Evolutionary conservation across 2,797 vertebrate species (phyloP).

Genomic region (Lithobates sylvaticus): DNA sequence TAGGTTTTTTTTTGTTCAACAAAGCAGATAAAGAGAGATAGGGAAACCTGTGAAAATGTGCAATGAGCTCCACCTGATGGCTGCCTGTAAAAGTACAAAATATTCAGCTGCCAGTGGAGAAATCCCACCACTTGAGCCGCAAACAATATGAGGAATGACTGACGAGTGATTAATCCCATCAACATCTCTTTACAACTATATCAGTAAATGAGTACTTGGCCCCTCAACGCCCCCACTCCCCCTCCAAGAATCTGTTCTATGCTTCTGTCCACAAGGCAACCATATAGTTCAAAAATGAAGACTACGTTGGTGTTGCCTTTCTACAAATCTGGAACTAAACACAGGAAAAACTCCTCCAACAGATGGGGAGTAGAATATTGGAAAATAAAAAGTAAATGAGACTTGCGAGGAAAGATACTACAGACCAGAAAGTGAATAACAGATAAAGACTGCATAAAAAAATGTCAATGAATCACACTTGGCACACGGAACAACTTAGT

Average conservation of each 20-base stretch:
- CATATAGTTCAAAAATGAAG: neutral
- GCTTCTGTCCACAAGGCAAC: neutral
- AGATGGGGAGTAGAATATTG: neutral
- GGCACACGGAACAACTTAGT: neutral
- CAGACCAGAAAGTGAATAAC: neutral
- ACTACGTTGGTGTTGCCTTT: neutral
- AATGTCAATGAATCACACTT: constrained; percentile 7
- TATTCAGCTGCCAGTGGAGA: neutral
- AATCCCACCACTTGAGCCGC: neutral
- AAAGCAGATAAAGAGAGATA: too few relatives aligned
- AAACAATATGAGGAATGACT: neutral
- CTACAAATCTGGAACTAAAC: neutral
- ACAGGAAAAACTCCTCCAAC: neutral
- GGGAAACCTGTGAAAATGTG: too few relatives aligned
- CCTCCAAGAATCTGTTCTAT: too few relatives aligned
- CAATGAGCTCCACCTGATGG: too few relatives aligned
- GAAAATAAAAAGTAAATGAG: neutral
- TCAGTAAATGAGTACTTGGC: neutral
- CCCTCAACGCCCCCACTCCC: neutral
- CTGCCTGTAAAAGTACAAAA: too few relatives aligned
- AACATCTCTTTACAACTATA: neutral
- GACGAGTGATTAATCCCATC: neutral
- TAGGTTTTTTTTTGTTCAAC: too few relatives aligned
- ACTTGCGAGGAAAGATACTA: neutral
- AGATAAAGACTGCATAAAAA: neutral